A percentile compares a stretch with the other conserved stretches of the same genome.
phyloP scores from a whole-genome alignment of 2,113 vertebrate species.

The Oreotragus oreotragus region DNA sequence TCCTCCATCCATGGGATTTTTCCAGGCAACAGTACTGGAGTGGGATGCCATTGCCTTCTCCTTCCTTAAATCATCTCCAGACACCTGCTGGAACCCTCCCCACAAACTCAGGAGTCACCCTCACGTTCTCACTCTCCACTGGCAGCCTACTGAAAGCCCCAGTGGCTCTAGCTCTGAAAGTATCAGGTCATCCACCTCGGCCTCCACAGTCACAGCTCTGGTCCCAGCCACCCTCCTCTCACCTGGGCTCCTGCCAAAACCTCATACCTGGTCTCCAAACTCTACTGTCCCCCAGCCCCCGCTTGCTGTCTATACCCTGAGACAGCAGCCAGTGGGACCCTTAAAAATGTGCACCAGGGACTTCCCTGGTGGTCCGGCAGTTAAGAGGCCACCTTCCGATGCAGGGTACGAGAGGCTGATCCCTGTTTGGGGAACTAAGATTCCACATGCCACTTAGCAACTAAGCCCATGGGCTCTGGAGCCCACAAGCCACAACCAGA shows the following conservation, averaged over 20 bases:
- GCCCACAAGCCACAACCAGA: neutral
- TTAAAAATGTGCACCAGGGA: neutral
- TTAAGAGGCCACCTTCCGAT: neutral
- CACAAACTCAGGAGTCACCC: neutral
- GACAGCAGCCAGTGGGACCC: neutral
- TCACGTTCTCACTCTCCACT: neutral
- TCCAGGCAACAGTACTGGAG: too few relatives aligned
- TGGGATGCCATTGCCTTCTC: too few relatives aligned
- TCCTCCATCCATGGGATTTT: too few relatives aligned
- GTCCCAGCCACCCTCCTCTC: neutral
- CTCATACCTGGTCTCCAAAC: fast-evolving
- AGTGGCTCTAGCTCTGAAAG: neutral
- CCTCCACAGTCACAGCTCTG: neutral
- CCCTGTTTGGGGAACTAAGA: neutral
- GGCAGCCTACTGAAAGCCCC: neutral
- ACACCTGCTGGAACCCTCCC: neutral
- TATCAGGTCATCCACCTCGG: too few relatives aligned
- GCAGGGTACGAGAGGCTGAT: neutral
- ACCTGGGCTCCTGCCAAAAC: too few relatives aligned
- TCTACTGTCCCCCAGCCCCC: fast-evolving
- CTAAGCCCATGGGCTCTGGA: neutral
- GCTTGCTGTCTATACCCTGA: neutral
- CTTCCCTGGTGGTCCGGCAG: neutral
- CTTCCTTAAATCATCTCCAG: neutral
- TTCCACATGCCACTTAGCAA: neutral